phyloP scores from a whole-genome alignment of 2,113 vertebrate species.

The Tenrec ecaudatus region DNA sequence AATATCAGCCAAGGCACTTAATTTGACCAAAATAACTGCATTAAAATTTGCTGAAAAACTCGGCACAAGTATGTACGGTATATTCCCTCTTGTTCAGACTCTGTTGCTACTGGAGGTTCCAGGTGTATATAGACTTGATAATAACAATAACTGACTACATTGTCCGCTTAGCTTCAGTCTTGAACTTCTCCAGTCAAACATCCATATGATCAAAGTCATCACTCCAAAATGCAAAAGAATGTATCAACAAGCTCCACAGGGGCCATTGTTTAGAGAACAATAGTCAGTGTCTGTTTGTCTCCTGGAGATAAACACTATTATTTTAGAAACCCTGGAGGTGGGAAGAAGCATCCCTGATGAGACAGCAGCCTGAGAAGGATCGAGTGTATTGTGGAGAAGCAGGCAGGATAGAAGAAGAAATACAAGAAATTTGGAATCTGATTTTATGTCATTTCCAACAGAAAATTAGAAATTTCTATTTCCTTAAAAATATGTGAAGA shows the following conservation, averaged over 20 bases:
- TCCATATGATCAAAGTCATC: background rate
- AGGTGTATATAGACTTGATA: background rate
- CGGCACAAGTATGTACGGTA: too few species aligned
- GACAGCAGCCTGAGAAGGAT: background rate
- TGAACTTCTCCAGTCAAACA: background rate
- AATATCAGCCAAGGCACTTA: too few species aligned
- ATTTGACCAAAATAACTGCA: too few species aligned
- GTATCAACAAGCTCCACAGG: background rate
- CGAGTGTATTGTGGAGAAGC: background rate
- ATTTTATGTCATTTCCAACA: background rate
- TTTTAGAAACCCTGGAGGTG: background rate
- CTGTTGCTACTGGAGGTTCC: background rate
- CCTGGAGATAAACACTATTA: constrained; percentile 3
- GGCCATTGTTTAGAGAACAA: background rate
- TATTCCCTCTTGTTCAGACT: too few species aligned
- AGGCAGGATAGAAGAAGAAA: background rate
- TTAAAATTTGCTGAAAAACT: too few species aligned
- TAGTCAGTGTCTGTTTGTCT: background rate
- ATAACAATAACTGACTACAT: background rate
- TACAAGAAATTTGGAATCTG: background rate
- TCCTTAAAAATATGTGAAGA: background rate
- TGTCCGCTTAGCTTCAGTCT: background rate
- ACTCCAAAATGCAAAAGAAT: background rate
- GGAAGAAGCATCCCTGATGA: background rate
- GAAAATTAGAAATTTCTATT: background rate